A percentile compares a stretch with the other conserved stretches of the same genome.
Evolutionary conservation across 1,140 invertebrate species (phyloP).

Genomic region (Venturia canescens): DNA sequence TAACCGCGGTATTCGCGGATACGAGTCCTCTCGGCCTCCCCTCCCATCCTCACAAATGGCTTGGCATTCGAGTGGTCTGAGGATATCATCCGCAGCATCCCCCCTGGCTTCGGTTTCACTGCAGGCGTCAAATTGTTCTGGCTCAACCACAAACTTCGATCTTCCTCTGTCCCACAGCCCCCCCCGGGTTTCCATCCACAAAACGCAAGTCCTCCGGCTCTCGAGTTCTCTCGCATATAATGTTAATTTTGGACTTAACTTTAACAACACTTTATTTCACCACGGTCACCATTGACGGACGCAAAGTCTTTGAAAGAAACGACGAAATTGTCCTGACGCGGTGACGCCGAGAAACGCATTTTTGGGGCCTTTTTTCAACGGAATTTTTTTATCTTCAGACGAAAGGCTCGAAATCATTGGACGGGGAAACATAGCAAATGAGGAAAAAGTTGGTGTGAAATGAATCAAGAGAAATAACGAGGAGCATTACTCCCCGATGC

Average conservation of each 20-base stretch:
- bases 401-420: no score
- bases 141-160: constrained; percentile 3
- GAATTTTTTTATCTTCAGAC: no score
- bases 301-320: no score
- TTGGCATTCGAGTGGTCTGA: constrained; percentile 23
- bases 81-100: constrained; percentile 27
- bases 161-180: not conserved
- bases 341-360: no score
- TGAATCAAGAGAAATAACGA: no score
- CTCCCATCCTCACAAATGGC: constrained; percentile 5
- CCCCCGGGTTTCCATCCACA: not conserved
- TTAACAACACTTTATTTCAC: no score
- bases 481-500: no score
- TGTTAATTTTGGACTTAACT: not conserved
- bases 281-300: no score
- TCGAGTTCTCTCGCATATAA: not conserved
- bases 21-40: not conserved
- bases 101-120: constrained; percentile 25
- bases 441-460: no score
- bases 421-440: no score
- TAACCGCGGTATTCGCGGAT: constrained; percentile 3
- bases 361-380: no score
- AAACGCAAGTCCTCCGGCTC: not conserved
- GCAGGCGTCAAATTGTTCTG: constrained; percentile 31
- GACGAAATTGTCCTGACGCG: no score